phyloP scores from a whole-genome alignment of 2,113 vertebrate genomes.

The Sisor rabdophorus region DNA sequence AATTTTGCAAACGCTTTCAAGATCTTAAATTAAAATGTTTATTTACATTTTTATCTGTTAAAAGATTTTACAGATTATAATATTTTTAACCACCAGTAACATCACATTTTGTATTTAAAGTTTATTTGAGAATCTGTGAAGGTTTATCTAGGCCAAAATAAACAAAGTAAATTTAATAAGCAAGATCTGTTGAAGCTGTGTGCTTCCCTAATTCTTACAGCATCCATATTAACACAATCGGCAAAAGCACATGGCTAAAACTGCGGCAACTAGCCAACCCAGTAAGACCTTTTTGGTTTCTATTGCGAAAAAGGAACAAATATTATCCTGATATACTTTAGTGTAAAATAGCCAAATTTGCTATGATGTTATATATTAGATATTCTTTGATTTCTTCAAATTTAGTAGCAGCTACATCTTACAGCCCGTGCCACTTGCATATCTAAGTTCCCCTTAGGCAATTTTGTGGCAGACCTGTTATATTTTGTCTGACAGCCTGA shows the following conservation, averaged over 20 bases:
- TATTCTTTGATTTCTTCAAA: constrained; percentile 32
- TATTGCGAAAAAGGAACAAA: constrained; percentile 4
- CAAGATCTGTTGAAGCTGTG: neutral
- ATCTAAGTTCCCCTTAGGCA: neutral
- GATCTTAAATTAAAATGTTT: constrained; percentile 1
- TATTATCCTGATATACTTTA: constrained; percentile 14
- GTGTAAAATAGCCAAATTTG: constrained; percentile 10
- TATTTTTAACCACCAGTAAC: neutral
- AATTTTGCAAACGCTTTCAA: neutral
- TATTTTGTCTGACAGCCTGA: neutral
- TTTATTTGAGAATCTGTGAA: neutral
- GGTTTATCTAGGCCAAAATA: neutral
- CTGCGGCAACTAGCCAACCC: neutral
- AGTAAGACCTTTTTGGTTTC: neutral
- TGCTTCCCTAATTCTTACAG: neutral
- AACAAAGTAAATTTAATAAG: neutral
- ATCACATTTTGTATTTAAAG: neutral
- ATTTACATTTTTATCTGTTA: neutral
- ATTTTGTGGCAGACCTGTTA: constrained; percentile 1
- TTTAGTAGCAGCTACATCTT: constrained; percentile 34
- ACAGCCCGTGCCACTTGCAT: constrained; percentile 32
- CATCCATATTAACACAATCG: neutral
- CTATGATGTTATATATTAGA: constrained; percentile 20
- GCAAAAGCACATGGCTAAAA: constrained; percentile 7
- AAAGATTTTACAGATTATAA: neutral